Percentiles rank a stretch among this genome's conserved stretches.
These are phyloP conservation scores for Cygnus atratus DNA, from an alignment of 2,113 vertebrate genomes.

Conservation along the genomic window DNA sequence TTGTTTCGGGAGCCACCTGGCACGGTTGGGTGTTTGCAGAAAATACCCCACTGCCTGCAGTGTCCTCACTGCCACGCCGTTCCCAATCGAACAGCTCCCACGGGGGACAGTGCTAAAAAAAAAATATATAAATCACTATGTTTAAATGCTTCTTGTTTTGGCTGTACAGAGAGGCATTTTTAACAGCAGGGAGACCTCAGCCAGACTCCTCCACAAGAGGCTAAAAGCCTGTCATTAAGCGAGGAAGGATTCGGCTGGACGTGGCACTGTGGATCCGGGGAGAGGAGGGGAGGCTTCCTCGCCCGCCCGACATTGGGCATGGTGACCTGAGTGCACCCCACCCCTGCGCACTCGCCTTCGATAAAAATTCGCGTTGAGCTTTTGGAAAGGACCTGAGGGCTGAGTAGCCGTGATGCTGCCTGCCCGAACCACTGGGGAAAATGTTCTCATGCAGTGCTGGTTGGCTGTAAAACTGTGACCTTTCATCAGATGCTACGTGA, in stretches of 20 bases:
- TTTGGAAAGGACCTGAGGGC: background rate
- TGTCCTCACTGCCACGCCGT: background rate
- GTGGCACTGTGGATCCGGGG: background rate
- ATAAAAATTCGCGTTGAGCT: accelerated
- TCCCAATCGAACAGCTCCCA: background rate
- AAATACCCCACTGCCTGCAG: background rate
- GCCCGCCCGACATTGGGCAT: background rate
- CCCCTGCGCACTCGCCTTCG: background rate
- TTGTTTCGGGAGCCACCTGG: background rate
- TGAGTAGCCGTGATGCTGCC: background rate
- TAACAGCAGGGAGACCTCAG: background rate
- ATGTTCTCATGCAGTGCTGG: accelerated
- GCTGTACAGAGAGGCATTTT: accelerated
- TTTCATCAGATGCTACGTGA: accelerated
- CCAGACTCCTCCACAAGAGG: background rate
- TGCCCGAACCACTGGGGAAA: accelerated
- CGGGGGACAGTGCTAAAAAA: background rate
- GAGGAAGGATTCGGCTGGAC: constrained; percentile 50
- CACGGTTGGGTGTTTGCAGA: accelerated
- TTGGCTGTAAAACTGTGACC: accelerated
- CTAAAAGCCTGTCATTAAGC: background rate
- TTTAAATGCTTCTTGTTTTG: background rate
- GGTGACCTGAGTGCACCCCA: background rate
- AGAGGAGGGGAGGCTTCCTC: background rate
- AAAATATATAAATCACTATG: accelerated